Base-by-base conservation (phyloP, 2,888 invertebrate genomes). In the Lasioglossum lativentre region DNA sequence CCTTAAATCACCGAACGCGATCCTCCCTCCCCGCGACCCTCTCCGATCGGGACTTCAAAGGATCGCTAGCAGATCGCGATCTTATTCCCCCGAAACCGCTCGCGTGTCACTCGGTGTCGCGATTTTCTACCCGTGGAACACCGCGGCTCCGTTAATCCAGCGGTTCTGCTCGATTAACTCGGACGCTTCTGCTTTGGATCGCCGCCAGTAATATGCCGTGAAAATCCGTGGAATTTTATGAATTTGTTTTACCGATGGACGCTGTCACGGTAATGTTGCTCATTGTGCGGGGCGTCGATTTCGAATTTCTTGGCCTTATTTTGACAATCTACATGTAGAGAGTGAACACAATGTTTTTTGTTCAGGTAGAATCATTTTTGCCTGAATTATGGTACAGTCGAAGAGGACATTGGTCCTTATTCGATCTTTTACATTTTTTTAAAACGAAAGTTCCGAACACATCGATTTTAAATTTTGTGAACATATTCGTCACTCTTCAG, bases 31-130 rank as follows among this genome's bases (percentile, higher is more conserved):
- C 34, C 66, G 10, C 66, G 1, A 34, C 19, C 66, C 34, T 10
- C 34, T 30, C 66, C 66, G 34, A 68, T 68, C 34, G 66, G 6
- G 42, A 71, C 71, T 42, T 72, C 72, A 45, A 45, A 72, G 72
- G 45, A 27, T 16, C 59, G 27, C 30, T 30, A 52, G 8, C 63
- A 14, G 30, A 12, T 30, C 30, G 27, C 63, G 14, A 14, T 30
- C 72, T 23, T 27, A 45, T 45, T 30, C 42, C 19, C 19, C 4
- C 34, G 42, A 16, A 42, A 16, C 16, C 16, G 42, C n/a, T 42
- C 42, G 2, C 27, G 71, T 45, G 47, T 63, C 63, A 63, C 63
- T 63, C 63, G 63, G 14, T 63, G 63, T 30, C 30, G 47, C 66
- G 72, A 73, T 73, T 47, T 47, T 47, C 42, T 27, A 2, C n/a